phyloP scores from a whole-genome alignment of 2,888 invertebrate species.

The Caenorhabditis sp. region DNA sequence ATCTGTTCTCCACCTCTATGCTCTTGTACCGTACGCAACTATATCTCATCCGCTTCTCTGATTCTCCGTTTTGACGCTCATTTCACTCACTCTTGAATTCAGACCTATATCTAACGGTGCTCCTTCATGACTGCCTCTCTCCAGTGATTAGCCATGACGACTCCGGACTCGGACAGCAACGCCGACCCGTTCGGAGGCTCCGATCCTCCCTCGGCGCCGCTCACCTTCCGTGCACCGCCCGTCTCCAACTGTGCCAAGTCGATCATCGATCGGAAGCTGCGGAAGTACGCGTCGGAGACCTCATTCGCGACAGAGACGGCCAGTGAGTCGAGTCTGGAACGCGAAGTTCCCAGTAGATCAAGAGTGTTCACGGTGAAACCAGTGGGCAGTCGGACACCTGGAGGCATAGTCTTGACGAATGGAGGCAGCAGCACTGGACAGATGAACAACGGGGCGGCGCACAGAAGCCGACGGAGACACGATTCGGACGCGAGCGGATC shows the following conservation, averaged over 20 bases:
- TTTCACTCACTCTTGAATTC: conserved; percentile 6
- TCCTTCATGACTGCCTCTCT: conserved; percentile 13
- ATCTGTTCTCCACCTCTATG: background rate
- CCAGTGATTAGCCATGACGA: conserved; percentile 41
- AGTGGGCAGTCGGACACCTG: conserved; percentile 53
- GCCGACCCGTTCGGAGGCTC: conserved; percentile 58
- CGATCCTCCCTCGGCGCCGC: conserved; percentile 60
- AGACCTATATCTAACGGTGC: conserved; percentile 21
- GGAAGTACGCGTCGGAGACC: conserved; percentile 77
- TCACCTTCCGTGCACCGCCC: conserved; percentile 60
- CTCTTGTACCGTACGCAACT: no score
- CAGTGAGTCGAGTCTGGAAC: conserved; percentile 61
- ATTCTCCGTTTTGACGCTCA: background rate
- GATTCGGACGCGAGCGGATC: conserved; percentile 74
- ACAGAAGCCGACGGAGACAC: conserved; percentile 62
- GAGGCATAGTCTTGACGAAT: conserved; percentile 39
- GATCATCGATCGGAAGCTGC: conserved; percentile 71
- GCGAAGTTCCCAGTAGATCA: conserved; percentile 59
- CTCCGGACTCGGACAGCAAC: conserved; percentile 62
- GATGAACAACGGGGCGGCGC: conserved; percentile 25
- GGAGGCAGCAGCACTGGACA: conserved; percentile 21
- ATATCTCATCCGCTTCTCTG: no score
- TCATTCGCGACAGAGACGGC: conserved; percentile 72
- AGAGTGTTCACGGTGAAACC: conserved; percentile 73
- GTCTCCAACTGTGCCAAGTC: conserved; percentile 70